phyloP scores from a whole-genome alignment of 1,140 invertebrate genomes.

The Zophobas morio region DNA sequence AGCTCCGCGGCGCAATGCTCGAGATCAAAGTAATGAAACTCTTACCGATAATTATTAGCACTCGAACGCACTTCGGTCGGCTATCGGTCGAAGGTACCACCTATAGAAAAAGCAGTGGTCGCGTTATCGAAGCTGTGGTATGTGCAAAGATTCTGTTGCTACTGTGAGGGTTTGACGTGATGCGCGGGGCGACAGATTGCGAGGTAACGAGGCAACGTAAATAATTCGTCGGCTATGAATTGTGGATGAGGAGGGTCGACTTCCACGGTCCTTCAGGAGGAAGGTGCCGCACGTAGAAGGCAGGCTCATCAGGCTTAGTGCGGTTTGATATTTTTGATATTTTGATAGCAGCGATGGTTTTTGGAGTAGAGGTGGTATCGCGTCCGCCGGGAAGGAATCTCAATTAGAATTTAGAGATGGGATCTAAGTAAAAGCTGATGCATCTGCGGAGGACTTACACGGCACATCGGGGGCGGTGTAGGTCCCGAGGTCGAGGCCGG shows the following conservation, averaged over 20 bases:
- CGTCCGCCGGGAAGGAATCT: conserved; percentile 58
- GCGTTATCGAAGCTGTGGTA: not conserved
- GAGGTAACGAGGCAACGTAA: conserved; percentile 10
- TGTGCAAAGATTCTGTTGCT: not conserved
- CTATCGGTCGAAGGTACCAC: not conserved
- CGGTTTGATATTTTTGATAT: no score
- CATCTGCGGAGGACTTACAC: conserved; percentile 56
- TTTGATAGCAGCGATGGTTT: not conserved
- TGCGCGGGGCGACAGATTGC: conserved; percentile 15
- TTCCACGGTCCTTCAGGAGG: not conserved
- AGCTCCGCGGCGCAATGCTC: not conserved
- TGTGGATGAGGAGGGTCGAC: conserved; percentile 8
- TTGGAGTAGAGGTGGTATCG: not conserved
- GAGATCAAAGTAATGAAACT: conserved; percentile 2
- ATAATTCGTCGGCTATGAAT: conserved; percentile 10
- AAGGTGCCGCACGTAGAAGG: no score
- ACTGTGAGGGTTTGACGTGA: not conserved
- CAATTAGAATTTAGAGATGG: conserved; percentile 64
- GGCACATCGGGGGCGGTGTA: conserved; percentile 60
- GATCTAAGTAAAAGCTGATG: conserved; percentile 62
- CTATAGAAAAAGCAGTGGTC: not conserved
- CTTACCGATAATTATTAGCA: conserved; percentile 2
- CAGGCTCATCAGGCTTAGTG: no score
- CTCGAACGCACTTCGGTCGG: not conserved
- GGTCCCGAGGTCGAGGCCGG: conserved; percentile 62